Evolutionary conservation across 1,140 invertebrate species (phyloP), one percentile per base, ranked within the genome.

Genomic region (Cyclina sinensis): DNA sequence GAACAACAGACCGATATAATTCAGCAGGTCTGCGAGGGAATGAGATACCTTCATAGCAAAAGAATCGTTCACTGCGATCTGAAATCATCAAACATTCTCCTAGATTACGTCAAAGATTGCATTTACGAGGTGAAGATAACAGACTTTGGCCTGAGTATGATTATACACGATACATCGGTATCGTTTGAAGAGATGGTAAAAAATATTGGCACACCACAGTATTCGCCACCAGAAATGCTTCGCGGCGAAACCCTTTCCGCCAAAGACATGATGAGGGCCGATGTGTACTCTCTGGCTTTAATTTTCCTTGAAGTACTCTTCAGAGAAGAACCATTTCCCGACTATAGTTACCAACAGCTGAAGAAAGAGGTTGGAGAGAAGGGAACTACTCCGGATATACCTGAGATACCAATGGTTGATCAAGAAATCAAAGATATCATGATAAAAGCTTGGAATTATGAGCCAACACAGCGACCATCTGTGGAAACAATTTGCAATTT

Each of bases 81-180:
- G 21, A 84, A 84, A 32, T 11, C 82, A 14, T 7, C 51, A 0
- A 84, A 84, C 37, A 46, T 84, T 1, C 27, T 84, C 5, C 0
- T 84, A 30, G 48, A 84, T 73, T 84, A 84, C 18, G 32, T 51
- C 14, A 4, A 48, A 35, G 65, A 30, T 0, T 11, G 73, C 30
- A 51, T 27, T 21, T 73, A 43, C 27, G 62, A 37, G 14, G 91
- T 74, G 4, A 92, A 92, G 43, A 79, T 92, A n/a, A 84, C 91
- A 18, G 90, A 92, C 68, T 92, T 92, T 86, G 90, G 91, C 0
- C 76, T 91, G 5, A 91, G 91, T 35, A 86, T 91, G 85, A 89
- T 89, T 43, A 92, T 76, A 54, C 68, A 80, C 35, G 68, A 90
- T 43, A 51, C 86, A 4, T 43, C 46, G 16, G 73, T 82, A 18